Conservation (phyloP, 1,140 invertebrate genomes). For the Lepeophtheirus salmonis region DNA sequence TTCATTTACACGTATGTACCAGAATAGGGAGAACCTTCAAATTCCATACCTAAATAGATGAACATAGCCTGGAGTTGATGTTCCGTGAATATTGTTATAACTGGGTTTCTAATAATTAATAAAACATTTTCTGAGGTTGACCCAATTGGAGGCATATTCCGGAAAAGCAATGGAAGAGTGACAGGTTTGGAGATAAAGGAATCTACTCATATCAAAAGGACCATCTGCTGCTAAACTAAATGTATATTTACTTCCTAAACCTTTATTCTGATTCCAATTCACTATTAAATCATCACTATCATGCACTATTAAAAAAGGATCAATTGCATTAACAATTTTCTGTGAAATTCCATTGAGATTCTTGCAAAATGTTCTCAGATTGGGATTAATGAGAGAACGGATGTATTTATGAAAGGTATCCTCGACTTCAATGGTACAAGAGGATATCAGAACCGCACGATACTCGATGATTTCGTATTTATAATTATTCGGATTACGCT, state of each 20-base stretch:
- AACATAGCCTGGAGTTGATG: constrained; percentile 35
- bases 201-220: constrained; percentile 41
- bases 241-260: constrained; percentile 27
- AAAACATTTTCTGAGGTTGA: constrained; percentile 37
- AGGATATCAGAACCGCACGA: constrained; percentile 45
- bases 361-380: constrained; percentile 41
- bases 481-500: constrained; percentile 20
- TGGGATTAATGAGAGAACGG: constrained; percentile 38
- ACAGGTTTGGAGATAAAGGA: constrained; percentile 35
- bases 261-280: constrained; percentile 32
- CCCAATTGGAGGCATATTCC: constrained; percentile 30
- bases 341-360: constrained; percentile 42
- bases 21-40: constrained; percentile 37
- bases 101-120: constrained; percentile 30
- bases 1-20: constrained; percentile 35
- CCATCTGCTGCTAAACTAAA: constrained; percentile 40
- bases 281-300: constrained; percentile 32
- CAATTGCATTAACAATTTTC: constrained; percentile 34
- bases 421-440: constrained; percentile 34
- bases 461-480: constrained; percentile 52
- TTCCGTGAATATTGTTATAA: background rate
- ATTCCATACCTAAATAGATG: constrained; percentile 31
- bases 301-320: constrained; percentile 34
- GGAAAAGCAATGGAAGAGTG: constrained; percentile 4
- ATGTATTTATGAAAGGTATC: constrained; percentile 44